Conservation (phyloP, 1,140 invertebrate species). For the Hyles euphorbiae region DNA sequence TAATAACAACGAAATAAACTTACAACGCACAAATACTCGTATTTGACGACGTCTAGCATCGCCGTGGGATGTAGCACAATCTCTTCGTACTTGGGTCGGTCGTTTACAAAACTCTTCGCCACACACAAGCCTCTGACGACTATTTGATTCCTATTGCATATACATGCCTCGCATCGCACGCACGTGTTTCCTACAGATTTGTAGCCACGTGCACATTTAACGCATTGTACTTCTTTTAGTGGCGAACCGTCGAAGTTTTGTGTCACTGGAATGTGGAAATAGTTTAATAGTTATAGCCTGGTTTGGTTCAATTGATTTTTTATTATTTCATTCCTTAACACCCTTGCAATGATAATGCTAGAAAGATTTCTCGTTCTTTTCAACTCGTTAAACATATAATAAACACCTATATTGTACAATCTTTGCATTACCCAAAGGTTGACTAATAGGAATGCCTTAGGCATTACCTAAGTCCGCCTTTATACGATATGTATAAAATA, state of each 20-base stretch:
- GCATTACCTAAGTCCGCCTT: no score
- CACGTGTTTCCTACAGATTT: slow-evolving; percentile 40
- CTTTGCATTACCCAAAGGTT: no score
- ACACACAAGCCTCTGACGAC: slow-evolving; percentile 43
- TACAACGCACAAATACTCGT: slow-evolving; percentile 61
- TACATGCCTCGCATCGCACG: slow-evolving; percentile 45
- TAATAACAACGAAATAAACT: slow-evolving; percentile 16
- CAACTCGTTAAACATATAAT: no score
- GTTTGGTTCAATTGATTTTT: no score
- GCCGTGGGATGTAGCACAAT: slow-evolving; percentile 36
- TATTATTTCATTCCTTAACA: no score
- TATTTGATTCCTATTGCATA: slow-evolving; percentile 39
- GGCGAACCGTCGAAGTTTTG: slow-evolving; percentile 60
- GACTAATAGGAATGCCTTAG: no score
- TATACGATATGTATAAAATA: no score
- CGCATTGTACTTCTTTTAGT: slow-evolving; percentile 54
- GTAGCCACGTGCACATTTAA: slow-evolving; percentile 56
- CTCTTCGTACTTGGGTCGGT: slow-evolving; percentile 49
- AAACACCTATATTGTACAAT: no score
- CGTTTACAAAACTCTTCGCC: slow-evolving; percentile 43
- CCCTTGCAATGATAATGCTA: no score
- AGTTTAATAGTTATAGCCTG: neutral
- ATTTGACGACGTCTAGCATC: slow-evolving; percentile 48
- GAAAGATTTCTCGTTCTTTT: no score
- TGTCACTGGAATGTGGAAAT: slow-evolving; percentile 37